A percentile compares a stretch with the other conserved stretches of the same genome.
Evolutionary conservation across 1,140 invertebrate species (phyloP).

Genomic region (Heliconius hewitsoni): DNA sequence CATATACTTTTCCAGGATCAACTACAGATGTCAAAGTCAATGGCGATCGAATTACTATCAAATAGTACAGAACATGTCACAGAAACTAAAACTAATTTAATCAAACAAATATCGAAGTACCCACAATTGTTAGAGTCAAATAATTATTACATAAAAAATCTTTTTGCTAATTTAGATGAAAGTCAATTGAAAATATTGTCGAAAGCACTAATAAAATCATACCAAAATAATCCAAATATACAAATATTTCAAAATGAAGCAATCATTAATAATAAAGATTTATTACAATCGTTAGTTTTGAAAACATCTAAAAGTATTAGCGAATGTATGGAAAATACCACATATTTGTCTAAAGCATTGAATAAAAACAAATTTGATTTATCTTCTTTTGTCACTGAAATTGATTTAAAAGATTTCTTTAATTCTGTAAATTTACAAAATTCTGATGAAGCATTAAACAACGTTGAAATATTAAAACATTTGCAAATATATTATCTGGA

Average conservation of each 20-base stretch:
- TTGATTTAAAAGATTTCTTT: slow-evolving; percentile 53
- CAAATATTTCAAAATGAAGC: slow-evolving; percentile 48
- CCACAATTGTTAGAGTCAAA: slow-evolving; percentile 39
- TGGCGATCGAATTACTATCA: slow-evolving; percentile 50
- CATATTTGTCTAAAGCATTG: slow-evolving; percentile 56
- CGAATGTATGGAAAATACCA: slow-evolving; percentile 57
- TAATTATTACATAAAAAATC: slow-evolving; percentile 50
- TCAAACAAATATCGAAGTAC: slow-evolving; percentile 53
- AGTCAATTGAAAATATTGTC: slow-evolving; percentile 58
- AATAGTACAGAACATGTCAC: slow-evolving; percentile 36
- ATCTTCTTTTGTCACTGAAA: slow-evolving; percentile 49
- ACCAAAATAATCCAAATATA: slow-evolving; percentile 39
- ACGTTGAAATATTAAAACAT: slow-evolving; percentile 56
- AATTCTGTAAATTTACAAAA: slow-evolving; percentile 46
- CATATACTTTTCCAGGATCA: slow-evolving; percentile 58
- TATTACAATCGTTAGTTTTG: slow-evolving; percentile 54
- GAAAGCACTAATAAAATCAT: slow-evolving; percentile 58
- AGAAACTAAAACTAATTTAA: slow-evolving; percentile 54
- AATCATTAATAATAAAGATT: slow-evolving; percentile 50
- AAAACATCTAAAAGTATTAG: slow-evolving; percentile 57
- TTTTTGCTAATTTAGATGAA: slow-evolving; percentile 59
- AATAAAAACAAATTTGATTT: slow-evolving; percentile 58
- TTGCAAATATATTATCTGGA: slow-evolving; percentile 64
- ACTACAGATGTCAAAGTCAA: slow-evolving; percentile 58
- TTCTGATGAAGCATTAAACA: slow-evolving; percentile 47